Conservation (phyloP, 2,113 vertebrate species). For the Etia nguti region DNA sequence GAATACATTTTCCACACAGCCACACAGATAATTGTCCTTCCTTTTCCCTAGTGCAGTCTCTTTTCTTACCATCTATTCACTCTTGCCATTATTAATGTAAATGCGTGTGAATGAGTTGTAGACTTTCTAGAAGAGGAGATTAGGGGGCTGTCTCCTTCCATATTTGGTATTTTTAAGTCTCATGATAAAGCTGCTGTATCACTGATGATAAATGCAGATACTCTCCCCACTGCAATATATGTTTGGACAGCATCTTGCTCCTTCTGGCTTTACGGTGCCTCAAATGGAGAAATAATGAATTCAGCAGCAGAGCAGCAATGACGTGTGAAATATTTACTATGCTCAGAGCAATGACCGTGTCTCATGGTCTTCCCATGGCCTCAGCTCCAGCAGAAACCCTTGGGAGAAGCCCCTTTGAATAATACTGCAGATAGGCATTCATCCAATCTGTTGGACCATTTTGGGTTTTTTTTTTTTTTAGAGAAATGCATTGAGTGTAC, state of each 20-base stretch:
- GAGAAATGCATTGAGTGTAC: neutral
- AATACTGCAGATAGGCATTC: neutral
- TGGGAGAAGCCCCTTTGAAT: slow-evolving; percentile 6
- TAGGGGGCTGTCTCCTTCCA: neutral
- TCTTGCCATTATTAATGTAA: neutral
- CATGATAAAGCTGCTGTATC: neutral
- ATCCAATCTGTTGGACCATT: neutral
- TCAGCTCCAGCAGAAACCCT: slow-evolving; percentile 15
- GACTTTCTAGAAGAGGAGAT: neutral
- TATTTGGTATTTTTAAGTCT: slow-evolving; percentile 21
- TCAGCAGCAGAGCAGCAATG: slow-evolving; percentile 20
- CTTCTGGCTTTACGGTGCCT: neutral
- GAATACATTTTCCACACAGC: neutral
- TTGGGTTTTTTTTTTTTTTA: neutral
- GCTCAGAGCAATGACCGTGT: slow-evolving; percentile 29
- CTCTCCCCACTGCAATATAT: neutral
- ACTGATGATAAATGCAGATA: neutral
- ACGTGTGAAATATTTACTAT: slow-evolving; percentile 45
- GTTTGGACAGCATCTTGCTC: neutral
- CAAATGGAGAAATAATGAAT: slow-evolving; percentile 33
- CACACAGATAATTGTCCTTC: neutral
- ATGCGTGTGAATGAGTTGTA: neutral
- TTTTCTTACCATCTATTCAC: neutral
- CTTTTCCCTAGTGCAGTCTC: neutral
- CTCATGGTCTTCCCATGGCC: slow-evolving; percentile 56